These are phyloP conservation scores for Phenacoccus solenopsis DNA, from an alignment of 1,140 invertebrate species.

Conservation along the genomic window DNA sequence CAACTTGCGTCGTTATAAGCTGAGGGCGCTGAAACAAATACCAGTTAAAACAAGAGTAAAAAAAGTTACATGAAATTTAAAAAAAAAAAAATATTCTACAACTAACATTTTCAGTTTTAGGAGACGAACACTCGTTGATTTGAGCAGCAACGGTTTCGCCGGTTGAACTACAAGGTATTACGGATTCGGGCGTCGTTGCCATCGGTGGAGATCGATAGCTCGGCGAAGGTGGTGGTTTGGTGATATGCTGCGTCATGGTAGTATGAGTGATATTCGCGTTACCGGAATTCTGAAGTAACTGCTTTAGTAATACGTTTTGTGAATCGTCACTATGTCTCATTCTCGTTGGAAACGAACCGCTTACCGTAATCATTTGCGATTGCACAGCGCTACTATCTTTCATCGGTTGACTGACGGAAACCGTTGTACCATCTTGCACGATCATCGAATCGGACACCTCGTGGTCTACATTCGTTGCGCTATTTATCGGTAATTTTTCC, in stretches of 20 bases:
- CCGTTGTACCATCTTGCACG: not conserved
- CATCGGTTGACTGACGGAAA: not conserved
- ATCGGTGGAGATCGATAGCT: not conserved
- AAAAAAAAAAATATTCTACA: no score
- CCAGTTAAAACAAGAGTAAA: no score
- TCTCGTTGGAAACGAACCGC: not conserved
- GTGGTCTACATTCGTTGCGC: not conserved
- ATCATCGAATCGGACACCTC: not conserved
- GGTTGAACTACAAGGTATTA: constrained; percentile 22
- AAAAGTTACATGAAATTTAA: no score
- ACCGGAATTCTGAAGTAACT: constrained; percentile 73
- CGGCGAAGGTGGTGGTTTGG: constrained; percentile 18
- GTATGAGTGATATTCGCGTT: constrained; percentile 42
- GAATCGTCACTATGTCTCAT: constrained; percentile 45
- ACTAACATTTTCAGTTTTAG: not conserved
- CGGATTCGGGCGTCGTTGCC: constrained; percentile 9
- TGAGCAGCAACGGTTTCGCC: constrained; percentile 19
- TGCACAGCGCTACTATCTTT: not conserved
- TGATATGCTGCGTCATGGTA: constrained; percentile 26
- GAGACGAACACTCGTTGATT: not conserved
- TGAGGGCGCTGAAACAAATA: not conserved
- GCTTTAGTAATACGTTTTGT: constrained; percentile 79
- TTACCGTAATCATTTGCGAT: not conserved
- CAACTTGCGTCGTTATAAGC: not conserved
- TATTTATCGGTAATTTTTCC: not conserved